Evolutionary conservation across 2,797 vertebrate species (phyloP).

Genomic region (Argyrosomus regius): DNA sequence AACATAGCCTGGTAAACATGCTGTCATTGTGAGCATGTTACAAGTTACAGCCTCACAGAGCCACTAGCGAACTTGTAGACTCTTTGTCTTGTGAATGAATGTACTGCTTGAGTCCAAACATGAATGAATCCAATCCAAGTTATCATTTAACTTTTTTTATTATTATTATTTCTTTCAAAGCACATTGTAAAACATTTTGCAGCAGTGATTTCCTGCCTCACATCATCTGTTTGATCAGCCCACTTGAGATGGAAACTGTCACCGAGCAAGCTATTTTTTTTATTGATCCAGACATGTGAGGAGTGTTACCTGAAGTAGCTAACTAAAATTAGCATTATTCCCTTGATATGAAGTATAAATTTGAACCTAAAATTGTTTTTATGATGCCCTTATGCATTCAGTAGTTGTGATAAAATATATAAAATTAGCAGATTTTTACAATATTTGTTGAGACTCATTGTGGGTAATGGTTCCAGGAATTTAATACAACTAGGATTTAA

Average conservation of each 20-base stretch:
- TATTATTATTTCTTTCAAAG: not conserved
- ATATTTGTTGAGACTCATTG: not conserved
- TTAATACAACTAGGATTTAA: constrained; percentile 9
- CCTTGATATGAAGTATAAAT: not conserved
- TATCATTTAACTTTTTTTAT: not conserved
- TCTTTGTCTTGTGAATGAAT: no score
- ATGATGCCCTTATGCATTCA: not conserved
- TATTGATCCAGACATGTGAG: not conserved
- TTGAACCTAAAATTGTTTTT: not conserved
- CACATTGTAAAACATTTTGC: not conserved
- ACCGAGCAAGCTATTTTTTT: not conserved
- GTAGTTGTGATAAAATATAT: not conserved
- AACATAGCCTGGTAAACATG: no score
- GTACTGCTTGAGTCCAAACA: no score
- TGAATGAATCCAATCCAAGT: no score
- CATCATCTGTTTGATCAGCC: constrained; percentile 12
- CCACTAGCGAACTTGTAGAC: no score
- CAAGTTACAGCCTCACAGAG: no score
- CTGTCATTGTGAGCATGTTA: no score
- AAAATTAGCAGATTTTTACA: not conserved
- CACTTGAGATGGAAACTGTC: not conserved
- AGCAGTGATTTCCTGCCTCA: not conserved
- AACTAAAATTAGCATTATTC: not conserved
- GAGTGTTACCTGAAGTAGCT: not conserved
- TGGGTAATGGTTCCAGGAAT: not conserved